These are phyloP conservation scores for Colletes collaris DNA, from an alignment of 2,888 invertebrate genomes.

Conservation along the genomic window DNA sequence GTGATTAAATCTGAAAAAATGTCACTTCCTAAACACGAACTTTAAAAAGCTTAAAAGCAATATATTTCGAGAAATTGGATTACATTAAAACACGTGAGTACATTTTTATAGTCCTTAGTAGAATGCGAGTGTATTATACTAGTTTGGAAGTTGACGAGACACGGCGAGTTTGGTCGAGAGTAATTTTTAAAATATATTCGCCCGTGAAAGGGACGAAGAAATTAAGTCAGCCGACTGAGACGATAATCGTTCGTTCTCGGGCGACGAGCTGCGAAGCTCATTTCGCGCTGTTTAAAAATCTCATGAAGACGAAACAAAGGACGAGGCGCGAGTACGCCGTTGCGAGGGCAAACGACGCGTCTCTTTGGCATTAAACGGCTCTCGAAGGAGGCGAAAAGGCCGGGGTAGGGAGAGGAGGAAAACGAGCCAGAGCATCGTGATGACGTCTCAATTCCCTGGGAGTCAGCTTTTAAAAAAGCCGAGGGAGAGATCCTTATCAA, in stretches of 20 bases:
- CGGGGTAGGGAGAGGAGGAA: slow-evolving; percentile 52
- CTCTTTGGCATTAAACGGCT: slow-evolving; percentile 74
- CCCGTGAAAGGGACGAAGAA: slow-evolving; percentile 58
- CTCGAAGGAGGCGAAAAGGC: slow-evolving; percentile 69
- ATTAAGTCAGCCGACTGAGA: slow-evolving; percentile 69
- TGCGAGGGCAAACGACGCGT: slow-evolving; percentile 64
- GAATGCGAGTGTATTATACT: not conserved
- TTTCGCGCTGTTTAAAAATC: slow-evolving; percentile 79
- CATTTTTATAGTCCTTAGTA: not conserved
- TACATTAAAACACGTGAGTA: too few relatives aligned
- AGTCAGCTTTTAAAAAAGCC: slow-evolving; percentile 69
- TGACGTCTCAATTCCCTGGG: slow-evolving; percentile 79
- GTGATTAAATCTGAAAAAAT: too few relatives aligned
- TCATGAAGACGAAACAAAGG: slow-evolving; percentile 80
- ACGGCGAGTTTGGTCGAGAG: slow-evolving; percentile 6
- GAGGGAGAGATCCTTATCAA: slow-evolving; percentile 89
- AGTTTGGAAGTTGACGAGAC: not conserved
- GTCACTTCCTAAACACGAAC: too few relatives aligned
- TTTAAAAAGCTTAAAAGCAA: too few relatives aligned
- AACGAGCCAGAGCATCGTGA: slow-evolving; percentile 73
- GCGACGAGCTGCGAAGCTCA: slow-evolving; percentile 73
- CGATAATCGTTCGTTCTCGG: slow-evolving; percentile 74
- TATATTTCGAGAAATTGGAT: too few relatives aligned
- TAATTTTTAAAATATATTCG: slow-evolving; percentile 58
- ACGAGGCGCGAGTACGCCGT: slow-evolving; percentile 63